Percentiles rank a stretch among this genome's conserved stretches.
These are phyloP conservation scores for Gadopsis bispinosus DNA, from an alignment of 2,797 vertebrate species.

Conservation along the genomic window DNA sequence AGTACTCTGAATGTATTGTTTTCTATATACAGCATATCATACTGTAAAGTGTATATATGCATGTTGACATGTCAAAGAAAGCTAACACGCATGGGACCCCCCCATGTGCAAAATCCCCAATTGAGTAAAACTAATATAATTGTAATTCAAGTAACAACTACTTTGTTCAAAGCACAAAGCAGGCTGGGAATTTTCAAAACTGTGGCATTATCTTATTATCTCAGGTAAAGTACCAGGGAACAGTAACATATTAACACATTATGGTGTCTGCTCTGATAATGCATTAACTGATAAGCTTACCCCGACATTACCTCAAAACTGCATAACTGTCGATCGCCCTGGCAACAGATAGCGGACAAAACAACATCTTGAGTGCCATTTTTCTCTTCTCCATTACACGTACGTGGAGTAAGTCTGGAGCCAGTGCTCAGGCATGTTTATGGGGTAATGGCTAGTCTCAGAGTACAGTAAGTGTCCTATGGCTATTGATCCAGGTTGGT, in stretches of 20 bases:
- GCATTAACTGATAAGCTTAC: constrained; percentile 49
- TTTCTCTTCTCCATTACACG: constrained; percentile 62
- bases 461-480: constrained; percentile 73
- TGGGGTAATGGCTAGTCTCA: constrained; percentile 71
- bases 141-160: constrained; percentile 6
- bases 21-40: background rate
- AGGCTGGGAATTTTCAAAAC: constrained; percentile 7
- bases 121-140: background rate
- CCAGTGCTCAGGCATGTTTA: constrained; percentile 69
- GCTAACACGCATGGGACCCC: background rate
- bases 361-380: constrained; percentile 50
- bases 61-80: background rate
- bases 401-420: constrained; percentile 57
- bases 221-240: constrained; percentile 20
- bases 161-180: constrained; percentile 4
- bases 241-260: constrained; percentile 42
- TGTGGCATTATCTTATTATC: constrained; percentile 25
- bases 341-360: constrained; percentile 35
- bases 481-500: constrained; percentile 78
- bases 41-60: background rate
- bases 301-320: constrained; percentile 22
- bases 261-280: constrained; percentile 34
- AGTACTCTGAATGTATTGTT: background rate
- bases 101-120: background rate
- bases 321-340: constrained; percentile 28